Conservation (phyloP, 2,888 invertebrate species). For the Drosophila sordidula region DNA sequence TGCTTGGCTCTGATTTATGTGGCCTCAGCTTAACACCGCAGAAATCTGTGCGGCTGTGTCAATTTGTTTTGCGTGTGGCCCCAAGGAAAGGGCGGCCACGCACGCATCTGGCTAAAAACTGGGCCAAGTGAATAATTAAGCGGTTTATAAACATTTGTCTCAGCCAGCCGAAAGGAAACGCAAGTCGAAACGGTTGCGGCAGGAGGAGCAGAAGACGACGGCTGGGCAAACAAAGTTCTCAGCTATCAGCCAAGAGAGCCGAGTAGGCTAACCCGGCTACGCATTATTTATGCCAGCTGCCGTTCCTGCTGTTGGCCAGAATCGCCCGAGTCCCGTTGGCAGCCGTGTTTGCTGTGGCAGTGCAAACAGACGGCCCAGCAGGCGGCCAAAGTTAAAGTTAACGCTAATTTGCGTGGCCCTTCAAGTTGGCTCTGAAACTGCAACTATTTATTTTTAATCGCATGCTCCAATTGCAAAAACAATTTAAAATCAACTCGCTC, state of each 20-base stretch:
- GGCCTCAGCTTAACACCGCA: conserved; percentile 73
- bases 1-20: conserved; percentile 65
- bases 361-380: conserved; percentile 31
- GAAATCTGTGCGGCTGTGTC: conserved; percentile 75
- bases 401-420: conserved; percentile 70
- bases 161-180: conserved; percentile 44
- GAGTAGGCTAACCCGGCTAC: conserved; percentile 40
- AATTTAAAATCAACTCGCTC: conserved; percentile 80
- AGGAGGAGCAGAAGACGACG: conserved; percentile 16
- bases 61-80: conserved; percentile 72
- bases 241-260: conserved; percentile 30
- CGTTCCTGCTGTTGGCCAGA: conserved; percentile 31
- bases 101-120: conserved; percentile 58
- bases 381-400: conserved; percentile 53
- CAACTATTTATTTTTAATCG: conserved; percentile 78
- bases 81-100: conserved; percentile 27
- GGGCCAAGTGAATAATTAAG: conserved; percentile 81
- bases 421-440: conserved; percentile 48
- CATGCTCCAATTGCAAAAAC: conserved; percentile 81
- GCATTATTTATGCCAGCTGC: conserved; percentile 66
- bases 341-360: conserved; percentile 43
- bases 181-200: conserved; percentile 1
- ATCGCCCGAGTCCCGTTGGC: conserved; percentile 2
- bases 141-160: conserved; percentile 81
- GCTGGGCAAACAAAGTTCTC: conserved; percentile 52